Conservation (phyloP, 2,113 vertebrate genomes). For the Pipa parva region DNA sequence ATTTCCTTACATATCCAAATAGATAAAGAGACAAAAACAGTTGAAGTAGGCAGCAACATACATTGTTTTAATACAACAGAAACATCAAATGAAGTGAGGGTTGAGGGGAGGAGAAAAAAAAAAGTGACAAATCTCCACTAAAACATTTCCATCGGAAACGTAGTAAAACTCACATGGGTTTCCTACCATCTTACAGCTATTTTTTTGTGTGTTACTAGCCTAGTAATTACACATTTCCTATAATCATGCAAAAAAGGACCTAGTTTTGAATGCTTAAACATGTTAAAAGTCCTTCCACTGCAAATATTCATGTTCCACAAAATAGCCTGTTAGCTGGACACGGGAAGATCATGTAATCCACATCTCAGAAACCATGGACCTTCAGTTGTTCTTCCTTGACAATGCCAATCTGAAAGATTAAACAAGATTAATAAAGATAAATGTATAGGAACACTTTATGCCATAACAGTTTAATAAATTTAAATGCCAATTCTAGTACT, state of each 20-base stretch:
- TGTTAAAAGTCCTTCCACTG: conserved; percentile 64
- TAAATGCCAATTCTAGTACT: not conserved
- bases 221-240: conserved; percentile 54
- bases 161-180: conserved; percentile 50
- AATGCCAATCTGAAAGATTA: conserved; percentile 71
- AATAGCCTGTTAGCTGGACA: conserved; percentile 47
- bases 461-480: too few species aligned
- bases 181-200: conserved; percentile 67
- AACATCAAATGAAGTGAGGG: conserved; percentile 55
- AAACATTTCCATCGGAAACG: conserved; percentile 78
- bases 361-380: conserved; percentile 78
- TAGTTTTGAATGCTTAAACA: conserved; percentile 51
- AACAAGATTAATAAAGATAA: conserved; percentile 39
- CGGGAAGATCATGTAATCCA: conserved; percentile 46
- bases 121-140: conserved; percentile 59
- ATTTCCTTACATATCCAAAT: too few species aligned
- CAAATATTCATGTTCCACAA: conserved; percentile 63
- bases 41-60: conserved; percentile 57
- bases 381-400: conserved; percentile 85
- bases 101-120: conserved; percentile 28
- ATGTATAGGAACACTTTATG: not conserved
- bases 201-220: conserved; percentile 66
- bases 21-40: not conserved
- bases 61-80: conserved; percentile 65
- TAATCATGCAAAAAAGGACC: conserved; percentile 59